Evolutionary conservation across 2,113 vertebrate genomes (phyloP).

Genomic region (Barnardius zonarius): DNA sequence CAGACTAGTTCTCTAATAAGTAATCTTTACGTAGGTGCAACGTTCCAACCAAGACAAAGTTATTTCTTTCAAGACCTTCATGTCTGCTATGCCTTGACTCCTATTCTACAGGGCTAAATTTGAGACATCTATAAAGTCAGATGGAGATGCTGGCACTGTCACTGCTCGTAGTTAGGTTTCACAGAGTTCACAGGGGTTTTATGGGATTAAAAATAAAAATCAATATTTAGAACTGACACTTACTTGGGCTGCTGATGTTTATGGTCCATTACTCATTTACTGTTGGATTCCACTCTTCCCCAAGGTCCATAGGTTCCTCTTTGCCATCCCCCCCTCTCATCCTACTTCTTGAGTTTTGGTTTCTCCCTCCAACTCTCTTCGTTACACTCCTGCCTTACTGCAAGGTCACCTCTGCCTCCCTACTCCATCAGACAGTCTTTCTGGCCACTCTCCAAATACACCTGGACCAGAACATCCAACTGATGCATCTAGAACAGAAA

Average conservation of each 20-base stretch:
- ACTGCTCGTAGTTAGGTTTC: neutral
- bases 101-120: neutral
- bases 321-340: neutral
- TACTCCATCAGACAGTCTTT: neutral
- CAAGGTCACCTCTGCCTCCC: neutral
- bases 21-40: neutral
- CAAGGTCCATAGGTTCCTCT: neutral
- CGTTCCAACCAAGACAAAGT: neutral
- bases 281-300: neutral
- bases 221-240: neutral
- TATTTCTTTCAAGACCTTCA: neutral
- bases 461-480: neutral
- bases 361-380: neutral
- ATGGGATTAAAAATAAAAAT: rapidly evolving
- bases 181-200: neutral
- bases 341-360: neutral
- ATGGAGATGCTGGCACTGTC: neutral
- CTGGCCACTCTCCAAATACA: neutral
- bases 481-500: neutral
- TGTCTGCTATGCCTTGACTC: neutral
- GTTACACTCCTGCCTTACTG: neutral
- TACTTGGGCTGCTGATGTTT: neutral
- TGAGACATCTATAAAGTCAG: neutral
- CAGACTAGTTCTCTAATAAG: neutral
- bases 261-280: neutral